Base-by-base conservation (phyloP, 1,140 invertebrate genomes). In the Neomicropteryx cornuta region DNA sequence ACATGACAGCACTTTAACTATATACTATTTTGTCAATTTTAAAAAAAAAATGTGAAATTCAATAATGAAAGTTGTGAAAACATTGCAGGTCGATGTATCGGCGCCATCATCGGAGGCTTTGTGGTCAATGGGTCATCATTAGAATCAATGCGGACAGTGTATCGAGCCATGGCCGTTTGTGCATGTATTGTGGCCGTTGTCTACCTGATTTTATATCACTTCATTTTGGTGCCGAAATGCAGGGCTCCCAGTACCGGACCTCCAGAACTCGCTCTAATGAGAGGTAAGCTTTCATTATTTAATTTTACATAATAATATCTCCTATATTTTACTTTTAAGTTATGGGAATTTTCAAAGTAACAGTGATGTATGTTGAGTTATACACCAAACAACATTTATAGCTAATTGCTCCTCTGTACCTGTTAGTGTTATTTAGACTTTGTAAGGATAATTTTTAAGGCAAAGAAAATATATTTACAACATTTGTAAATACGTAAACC, bases 191-290 rank as follows among this genome's bases (percentile, higher is more conserved):
- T 78, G 5, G 77, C 77, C 1, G 60, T 71, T 1, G 36, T 77
- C 0, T 85, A 85, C 50, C 79, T 84, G 37, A 52, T 73, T 8
- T 48, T 79, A 3, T 86, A 85, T 55, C 79, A 84, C 50, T 68
- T 78, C 40, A 62, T 82, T 42, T 53, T 85, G 43, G 80, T 79
- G 27, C 79, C 79, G 24, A 66, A 72, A 35, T 84, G 79, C 57
- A 72, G 75, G 28, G 71, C 77, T 22, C 75, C 75, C 32, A 63
- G 72, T 3, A 66, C 71, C 20, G 62, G 75, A 34, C 67, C 65
- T 21, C 50, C 58, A 44, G 53, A 66, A 63, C 60, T 66, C 53
- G 22, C 47, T 58, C 27, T 71, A 62, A 59, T 62, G 63, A 63
- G 55, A 33, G 33, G 39, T 46, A 39, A 46, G 33, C 11, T 27